A percentile compares a stretch with the other conserved stretches of the same genome.
These are phyloP conservation scores for Phanerotoma sp. DNA, from an alignment of 2,888 invertebrate species.

Conservation along the genomic window DNA sequence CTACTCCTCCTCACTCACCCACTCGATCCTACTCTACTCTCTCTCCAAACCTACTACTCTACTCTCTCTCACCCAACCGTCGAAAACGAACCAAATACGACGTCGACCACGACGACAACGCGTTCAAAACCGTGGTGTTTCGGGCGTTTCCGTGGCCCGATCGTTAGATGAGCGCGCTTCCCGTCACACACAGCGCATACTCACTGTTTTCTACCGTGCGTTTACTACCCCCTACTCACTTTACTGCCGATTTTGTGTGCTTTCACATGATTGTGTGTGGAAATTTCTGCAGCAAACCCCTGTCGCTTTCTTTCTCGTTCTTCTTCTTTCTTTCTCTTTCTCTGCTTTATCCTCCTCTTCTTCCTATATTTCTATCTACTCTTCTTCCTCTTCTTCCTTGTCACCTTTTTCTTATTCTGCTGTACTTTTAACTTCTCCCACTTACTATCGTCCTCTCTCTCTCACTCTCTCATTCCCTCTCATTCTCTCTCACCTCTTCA, in stretches of 20 bases:
- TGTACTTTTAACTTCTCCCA: too few relatives aligned
- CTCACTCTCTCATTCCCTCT: too few relatives aligned
- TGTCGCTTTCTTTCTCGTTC: neutral
- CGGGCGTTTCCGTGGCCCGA: slow-evolving; percentile 49
- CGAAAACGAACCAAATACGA: neutral
- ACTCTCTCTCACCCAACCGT: slow-evolving; percentile 3
- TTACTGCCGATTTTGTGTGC: slow-evolving; percentile 8
- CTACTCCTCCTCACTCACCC: slow-evolving; percentile 14
- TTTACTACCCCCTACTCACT: neutral
- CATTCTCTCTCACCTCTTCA: too few relatives aligned
- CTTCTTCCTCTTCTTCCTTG: neutral
- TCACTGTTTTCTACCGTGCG: slow-evolving; percentile 6
- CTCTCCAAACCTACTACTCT: slow-evolving; percentile 12
- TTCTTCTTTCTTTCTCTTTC: neutral
- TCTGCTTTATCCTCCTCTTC: neutral
- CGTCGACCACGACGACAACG: slow-evolving; percentile 4
- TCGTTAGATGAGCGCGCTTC: slow-evolving; percentile 41
- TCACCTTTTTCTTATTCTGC: slow-evolving; percentile 8
- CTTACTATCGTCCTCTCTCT: too few relatives aligned
- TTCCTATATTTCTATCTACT: neutral
- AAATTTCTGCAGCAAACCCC: slow-evolving; percentile 16
- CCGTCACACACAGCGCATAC: slow-evolving; percentile 24
- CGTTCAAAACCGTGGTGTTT: slow-evolving; percentile 29
- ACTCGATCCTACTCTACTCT: slow-evolving; percentile 13
- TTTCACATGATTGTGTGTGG: slow-evolving; percentile 4